Base-by-base conservation (phyloP, 2,888 invertebrate genomes). In the Hybos culiciformis region DNA sequence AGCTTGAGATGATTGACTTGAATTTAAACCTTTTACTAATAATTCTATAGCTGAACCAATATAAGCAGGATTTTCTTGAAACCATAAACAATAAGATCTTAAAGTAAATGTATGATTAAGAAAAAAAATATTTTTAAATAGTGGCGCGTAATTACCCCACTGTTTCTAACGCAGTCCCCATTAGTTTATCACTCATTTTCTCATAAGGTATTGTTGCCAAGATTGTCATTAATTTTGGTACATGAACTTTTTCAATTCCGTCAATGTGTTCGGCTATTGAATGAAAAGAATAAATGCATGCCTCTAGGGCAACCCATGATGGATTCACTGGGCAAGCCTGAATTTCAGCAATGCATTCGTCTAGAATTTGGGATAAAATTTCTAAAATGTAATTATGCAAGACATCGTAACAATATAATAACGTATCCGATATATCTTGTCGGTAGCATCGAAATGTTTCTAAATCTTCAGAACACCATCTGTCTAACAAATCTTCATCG, bases 371-470 rank as follows among this genome's bases (percentile, higher is more conserved):
- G 43, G 78, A 77, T 50, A 91, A 71, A 42, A 83, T 73, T 47
- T 77, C 70, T 52, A 90, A 68, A 56, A 88, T 75, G 58, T 77
- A 74, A 33, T 79, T 74, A 48, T 81, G 77, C n/a, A 92, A 67
- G 6, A 92, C 78, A 53, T 78, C 80, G 66, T 81, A 86, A 63
- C 90, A 87, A 62, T 91, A 90, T 72, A 85, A 80, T 83, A 86
- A 74, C 37, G 85, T 83, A 60, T 90, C 88, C 0, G 83, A 80
- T 44, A 85, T 80, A 56, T 90, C 90, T 62, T 88, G 87, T 45
- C 88, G 69, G 58, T 87, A 87, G 63, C 90, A 90, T 11, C 92
- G 72, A 57, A 92, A 80, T 38, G 81, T 71, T 63, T 94, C 93
- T 46, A 80, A 75, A 56, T 93, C 92, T 51, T 92, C 90, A 21